Evolutionary conservation across 2,113 vertebrate genomes (phyloP), one percentile per base, ranked within the genome.

Genomic region (Himantopus leucocephalus): DNA sequence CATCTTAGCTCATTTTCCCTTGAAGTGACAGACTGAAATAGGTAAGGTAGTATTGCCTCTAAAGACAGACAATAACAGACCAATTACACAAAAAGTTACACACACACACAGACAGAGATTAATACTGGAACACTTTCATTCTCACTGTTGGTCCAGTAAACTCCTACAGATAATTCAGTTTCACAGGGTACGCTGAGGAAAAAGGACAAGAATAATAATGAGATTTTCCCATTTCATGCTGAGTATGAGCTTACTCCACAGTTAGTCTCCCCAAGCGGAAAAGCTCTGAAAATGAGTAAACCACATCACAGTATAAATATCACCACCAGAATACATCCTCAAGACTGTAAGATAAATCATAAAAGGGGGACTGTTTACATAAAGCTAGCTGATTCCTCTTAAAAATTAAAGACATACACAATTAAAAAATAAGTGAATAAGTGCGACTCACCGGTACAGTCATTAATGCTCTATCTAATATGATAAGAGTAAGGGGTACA

Each of bases 181-280:
- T 67, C 45, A 83, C 35, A 41, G 22, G 26, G 29, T 55, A 72
- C 12, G 21, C 13, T 2, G 3, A 81, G 26, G 12, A 59, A 18
- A 77, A 68, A 48, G 32, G 14, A 74, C 41, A 62, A 58, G 35
- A 50, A 60, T 4, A 88, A 72, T 17, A 85, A 88, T 2, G 22
- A 58, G 21, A 53, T 62, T 79, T 89, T 68, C 45, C 37, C 26
- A 21, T 13, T 43, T 62, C 56, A 39, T 12, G 45, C 23, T 56
- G 60, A 78, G 30, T 23, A 75, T 14, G 32, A 86, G 41, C 26
- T 85, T 58, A 64, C 34, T 76, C 66, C 27, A 37, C 22, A 48
- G 24, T 45, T 26, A 66, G n/a, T 34, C 48, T 81, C n/a, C 60
- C 10, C 0, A 0, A 73, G 39, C 0, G 2, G 77, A 72, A 87